Evolutionary conservation across 2,797 vertebrate genomes (phyloP).

Genomic region (Otus scops): DNA sequence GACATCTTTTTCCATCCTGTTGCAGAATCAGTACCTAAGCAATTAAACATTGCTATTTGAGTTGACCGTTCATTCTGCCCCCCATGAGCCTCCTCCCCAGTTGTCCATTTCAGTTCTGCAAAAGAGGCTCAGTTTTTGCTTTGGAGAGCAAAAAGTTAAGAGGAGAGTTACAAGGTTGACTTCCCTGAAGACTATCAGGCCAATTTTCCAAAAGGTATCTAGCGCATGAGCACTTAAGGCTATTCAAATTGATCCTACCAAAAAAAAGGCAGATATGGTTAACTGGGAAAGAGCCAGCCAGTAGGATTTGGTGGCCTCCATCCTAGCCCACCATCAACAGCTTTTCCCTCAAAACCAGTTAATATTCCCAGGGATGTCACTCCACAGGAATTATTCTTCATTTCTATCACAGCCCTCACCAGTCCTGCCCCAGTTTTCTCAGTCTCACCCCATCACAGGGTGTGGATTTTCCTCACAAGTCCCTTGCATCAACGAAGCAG

Average conservation of each 20-base stretch:
- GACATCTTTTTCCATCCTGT: not conserved
- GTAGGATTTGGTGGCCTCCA: not conserved
- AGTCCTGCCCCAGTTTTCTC: not conserved
- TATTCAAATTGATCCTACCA: not conserved
- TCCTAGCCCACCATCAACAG: not conserved
- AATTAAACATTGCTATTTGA: not conserved
- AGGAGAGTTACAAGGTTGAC: not conserved
- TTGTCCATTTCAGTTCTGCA: not conserved
- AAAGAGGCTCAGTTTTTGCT: not conserved
- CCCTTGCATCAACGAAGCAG: not conserved
- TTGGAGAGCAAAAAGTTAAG: not conserved
- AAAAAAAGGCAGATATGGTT: not conserved
- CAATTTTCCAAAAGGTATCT: not conserved
- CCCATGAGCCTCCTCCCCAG: not conserved
- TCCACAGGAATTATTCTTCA: not conserved
- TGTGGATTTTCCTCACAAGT: not conserved
- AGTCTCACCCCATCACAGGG: not conserved
- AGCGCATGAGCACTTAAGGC: not conserved
- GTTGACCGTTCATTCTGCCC: not conserved
- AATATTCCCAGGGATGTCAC: not conserved
- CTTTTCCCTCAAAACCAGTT: not conserved
- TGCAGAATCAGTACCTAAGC: not conserved
- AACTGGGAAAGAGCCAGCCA: not conserved
- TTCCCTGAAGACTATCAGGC: not conserved
- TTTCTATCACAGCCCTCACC: not conserved